Conservation (phyloP, 2,797 vertebrate species). For the Sus cebifrons region DNA sequence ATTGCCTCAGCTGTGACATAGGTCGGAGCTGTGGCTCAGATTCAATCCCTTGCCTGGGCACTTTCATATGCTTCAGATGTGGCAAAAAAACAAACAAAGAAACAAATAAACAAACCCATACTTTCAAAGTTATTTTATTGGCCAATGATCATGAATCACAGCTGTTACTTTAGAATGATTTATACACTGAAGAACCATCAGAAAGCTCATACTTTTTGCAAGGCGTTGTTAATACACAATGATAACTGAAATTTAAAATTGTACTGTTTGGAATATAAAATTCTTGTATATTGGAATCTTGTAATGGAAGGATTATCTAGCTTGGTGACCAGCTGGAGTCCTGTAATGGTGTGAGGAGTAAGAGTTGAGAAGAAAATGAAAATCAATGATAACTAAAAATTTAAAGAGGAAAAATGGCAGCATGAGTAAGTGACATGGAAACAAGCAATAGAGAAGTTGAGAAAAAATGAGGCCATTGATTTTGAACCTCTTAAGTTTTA, state of each 20-base stretch:
- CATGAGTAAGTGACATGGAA: not conserved
- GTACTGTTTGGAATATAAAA: not conserved
- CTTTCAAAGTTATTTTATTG: not conserved
- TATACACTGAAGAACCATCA: not conserved
- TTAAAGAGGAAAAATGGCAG: not conserved
- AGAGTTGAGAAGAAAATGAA: not conserved
- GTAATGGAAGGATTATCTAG: not conserved
- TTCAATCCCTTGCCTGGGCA: no score
- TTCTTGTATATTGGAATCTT: not conserved
- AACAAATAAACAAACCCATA: no score
- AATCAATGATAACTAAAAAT: not conserved
- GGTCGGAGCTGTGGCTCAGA: no score
- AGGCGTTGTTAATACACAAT: not conserved
- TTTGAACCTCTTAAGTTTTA: conserved; percentile 36
- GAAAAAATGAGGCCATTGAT: not conserved
- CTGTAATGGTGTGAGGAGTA: not conserved
- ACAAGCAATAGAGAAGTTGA: not conserved
- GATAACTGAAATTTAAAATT: conserved; percentile 11
- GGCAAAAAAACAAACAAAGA: no score
- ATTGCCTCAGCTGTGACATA: no score
- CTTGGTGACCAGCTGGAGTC: not conserved
- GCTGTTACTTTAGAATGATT: not conserved
- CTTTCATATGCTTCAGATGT: no score
- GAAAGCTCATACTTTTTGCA: not conserved
- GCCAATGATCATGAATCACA: not conserved